phyloP scores from a whole-genome alignment of 2,888 invertebrate genomes.

The Alentia gelatinosa region DNA sequence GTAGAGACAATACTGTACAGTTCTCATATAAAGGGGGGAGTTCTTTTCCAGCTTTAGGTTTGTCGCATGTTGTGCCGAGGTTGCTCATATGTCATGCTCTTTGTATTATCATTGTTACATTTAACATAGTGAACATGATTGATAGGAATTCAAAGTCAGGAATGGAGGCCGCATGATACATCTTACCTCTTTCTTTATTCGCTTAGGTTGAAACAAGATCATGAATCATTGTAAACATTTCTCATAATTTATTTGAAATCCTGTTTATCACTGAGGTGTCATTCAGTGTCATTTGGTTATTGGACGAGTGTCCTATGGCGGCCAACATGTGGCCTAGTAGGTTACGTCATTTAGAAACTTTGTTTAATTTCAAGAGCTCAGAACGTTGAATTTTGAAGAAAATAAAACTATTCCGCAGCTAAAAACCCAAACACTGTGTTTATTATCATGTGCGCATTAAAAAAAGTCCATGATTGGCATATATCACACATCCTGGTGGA shows the following conservation, averaged over 20 bases:
- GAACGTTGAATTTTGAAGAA: constrained; percentile 38
- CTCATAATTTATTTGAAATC: constrained; percentile 49
- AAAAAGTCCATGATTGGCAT: no score
- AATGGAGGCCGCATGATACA: constrained; percentile 22
- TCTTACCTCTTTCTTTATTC: background rate
- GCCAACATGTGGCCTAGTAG: background rate
- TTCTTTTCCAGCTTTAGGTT: constrained; percentile 13
- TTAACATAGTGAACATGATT: constrained; percentile 46
- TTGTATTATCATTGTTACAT: constrained; percentile 4
- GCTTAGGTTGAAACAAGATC: constrained; percentile 15
- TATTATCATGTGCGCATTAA: background rate
- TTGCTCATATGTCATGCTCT: background rate
- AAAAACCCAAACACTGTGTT: background rate
- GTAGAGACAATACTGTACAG: background rate
- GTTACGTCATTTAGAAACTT: constrained; percentile 12
- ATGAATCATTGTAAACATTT: constrained; percentile 33
- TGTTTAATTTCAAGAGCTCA: background rate
- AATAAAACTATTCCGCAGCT: constrained; percentile 48
- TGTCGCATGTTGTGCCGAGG: background rate
- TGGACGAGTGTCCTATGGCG: background rate
- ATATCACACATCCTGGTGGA: no score
- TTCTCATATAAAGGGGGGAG: background rate
- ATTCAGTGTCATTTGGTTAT: background rate
- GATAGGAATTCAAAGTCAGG: background rate
- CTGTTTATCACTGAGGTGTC: constrained; percentile 28